Base-by-base conservation (phyloP, 2,797 vertebrate species). In the Poeciliopsis presidionis region DNA sequence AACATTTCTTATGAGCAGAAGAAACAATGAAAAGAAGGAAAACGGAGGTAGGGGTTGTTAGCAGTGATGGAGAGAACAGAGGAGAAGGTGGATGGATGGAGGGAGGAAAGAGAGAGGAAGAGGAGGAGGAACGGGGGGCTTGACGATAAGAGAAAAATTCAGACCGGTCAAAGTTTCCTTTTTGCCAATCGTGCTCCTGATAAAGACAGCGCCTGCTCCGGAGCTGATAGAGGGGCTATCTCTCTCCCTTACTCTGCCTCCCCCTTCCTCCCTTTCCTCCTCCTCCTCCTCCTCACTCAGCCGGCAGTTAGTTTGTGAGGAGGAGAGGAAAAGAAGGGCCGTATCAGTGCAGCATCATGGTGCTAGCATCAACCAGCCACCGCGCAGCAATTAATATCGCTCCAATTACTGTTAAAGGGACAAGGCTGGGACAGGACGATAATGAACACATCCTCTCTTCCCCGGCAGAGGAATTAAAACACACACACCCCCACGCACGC, bases 171-270 rank as follows among this genome's bases (percentile, higher is more conserved):
- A 95, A 96, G 96, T 96, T 97, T 97, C 96, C 96, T 95, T 96
- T 96, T 97, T 95, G 96, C 94, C 97, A 97, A 96, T 96, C 96
- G 96, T 95, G 94, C 95, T 96, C 95, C 96, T 94, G 97, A 97
- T 98, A 98, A 97, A 96, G 95, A 96, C 92, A 93, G 95, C 89
- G 97, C 94, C 97, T 98, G 97, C 96, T 96, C 93, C 92, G 93
- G 91, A 90, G 93, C 97, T 97, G 97, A 98, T 98, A 98, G 97
- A 96, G 93, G 93, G 94, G 94, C 96, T 96, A 96, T 96, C 95
- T 95, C 91, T 90, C 94, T 91, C 88, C 92, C 87, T 80, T 89
- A 85, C 91, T 81, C 89, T 73, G 33, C 71, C 87, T 65, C 30
- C 72, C 87, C 71, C 81, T 12, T 55, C 53, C 53, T 55, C 53